phyloP scores from a whole-genome alignment of 1,140 invertebrate species.

The Physella acuta region DNA sequence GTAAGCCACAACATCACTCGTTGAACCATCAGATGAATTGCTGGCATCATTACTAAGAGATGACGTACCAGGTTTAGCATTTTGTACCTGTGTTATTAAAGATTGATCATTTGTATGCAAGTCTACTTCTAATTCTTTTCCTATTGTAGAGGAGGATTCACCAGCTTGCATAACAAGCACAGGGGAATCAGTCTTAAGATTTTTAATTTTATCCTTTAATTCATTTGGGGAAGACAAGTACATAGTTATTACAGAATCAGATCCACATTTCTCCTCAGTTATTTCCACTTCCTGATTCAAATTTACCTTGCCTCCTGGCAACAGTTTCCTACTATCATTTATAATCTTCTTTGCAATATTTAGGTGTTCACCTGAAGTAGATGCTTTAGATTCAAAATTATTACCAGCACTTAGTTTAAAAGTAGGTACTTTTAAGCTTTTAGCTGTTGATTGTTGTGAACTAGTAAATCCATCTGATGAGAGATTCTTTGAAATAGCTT shows the following conservation, averaged over 20 bases:
- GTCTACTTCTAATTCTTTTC: not conserved
- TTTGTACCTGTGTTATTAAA: not conserved
- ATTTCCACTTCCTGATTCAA: not conserved
- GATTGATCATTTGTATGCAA: not conserved
- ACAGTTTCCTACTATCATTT: too few relatives aligned
- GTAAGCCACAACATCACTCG: conserved; percentile 15
- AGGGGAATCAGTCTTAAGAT: conserved; percentile 4
- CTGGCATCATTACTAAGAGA: too few relatives aligned
- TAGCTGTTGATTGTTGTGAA: not conserved
- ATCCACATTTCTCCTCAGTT: not conserved
- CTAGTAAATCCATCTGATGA: not conserved
- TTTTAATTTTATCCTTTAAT: conserved; percentile 10
- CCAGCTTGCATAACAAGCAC: conserved; percentile 6
- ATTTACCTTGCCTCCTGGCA: too few relatives aligned
- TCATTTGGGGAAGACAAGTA: conserved; percentile 12
- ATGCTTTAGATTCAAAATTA: not conserved
- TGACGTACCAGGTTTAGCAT: not conserved
- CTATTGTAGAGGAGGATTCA: not conserved
- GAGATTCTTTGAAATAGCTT: not conserved
- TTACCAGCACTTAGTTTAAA: not conserved
- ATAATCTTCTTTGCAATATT: conserved; percentile 15
- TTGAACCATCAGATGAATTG: not conserved
- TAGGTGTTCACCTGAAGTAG: too few relatives aligned
- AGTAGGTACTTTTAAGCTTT: not conserved
- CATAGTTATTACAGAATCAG: conserved; percentile 22